Conservation (phyloP, 1,140 invertebrate species). For the Saccostrea glomerata region DNA sequence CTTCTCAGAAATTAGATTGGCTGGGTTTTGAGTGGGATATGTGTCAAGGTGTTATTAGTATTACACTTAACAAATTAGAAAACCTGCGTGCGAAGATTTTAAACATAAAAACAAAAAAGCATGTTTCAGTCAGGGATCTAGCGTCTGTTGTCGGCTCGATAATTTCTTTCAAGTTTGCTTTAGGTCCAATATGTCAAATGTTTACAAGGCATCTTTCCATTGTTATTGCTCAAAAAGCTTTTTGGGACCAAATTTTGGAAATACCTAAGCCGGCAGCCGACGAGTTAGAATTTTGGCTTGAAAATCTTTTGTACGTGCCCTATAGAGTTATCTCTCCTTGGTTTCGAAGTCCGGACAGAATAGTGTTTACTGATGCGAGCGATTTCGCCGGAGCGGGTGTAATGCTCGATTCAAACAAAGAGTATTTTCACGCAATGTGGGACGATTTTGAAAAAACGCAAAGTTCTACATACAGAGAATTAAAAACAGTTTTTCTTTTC, state of each 20-base stretch:
- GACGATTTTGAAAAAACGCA: neutral
- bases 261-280: neutral
- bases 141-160: slow-evolving; percentile 3
- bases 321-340: slow-evolving; percentile 21
- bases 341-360: slow-evolving; percentile 1
- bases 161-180: slow-evolving; percentile 34
- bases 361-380: slow-evolving; percentile 38
- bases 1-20: too few relatives aligned
- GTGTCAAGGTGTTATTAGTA: neutral
- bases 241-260: neutral
- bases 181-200: slow-evolving; percentile 33
- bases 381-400: slow-evolving; percentile 28
- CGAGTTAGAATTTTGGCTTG: slow-evolving; percentile 35
- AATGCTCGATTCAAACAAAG: neutral
- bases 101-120: neutral
- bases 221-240: neutral
- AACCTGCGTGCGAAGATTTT: neutral
- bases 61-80: neutral
- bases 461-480: slow-evolving; percentile 48
- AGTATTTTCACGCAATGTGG: slow-evolving; percentile 16
- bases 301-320: neutral
- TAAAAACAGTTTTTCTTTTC: slow-evolving; percentile 23
- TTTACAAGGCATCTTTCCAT: neutral
- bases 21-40: neutral
- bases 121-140: neutral